These are phyloP conservation scores for Dicyrtomina minuta DNA, from an alignment of 2,888 invertebrate species.

Conservation along the genomic window DNA sequence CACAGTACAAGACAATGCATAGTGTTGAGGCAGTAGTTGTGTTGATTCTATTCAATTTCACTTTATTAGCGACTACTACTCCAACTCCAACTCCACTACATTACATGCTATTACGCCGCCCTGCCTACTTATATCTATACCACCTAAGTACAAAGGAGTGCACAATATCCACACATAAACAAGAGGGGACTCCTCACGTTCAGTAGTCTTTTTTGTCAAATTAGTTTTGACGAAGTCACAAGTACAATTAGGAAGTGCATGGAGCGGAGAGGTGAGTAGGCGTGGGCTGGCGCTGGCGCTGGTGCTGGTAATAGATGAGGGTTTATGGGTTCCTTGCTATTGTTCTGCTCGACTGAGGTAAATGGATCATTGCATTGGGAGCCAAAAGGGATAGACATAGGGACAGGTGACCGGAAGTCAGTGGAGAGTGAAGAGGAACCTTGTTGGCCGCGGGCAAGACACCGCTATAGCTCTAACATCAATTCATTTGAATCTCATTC, in stretches of 20 bases:
- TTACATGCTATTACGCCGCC: too few species aligned
- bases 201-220: background rate
- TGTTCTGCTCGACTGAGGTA: constrained; percentile 23
- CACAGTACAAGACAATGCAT: too few species aligned
- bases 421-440: constrained; percentile 26
- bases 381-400: background rate
- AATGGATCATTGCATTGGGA: constrained; percentile 27
- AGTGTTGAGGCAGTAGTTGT: too few species aligned
- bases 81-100: too few species aligned
- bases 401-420: constrained; percentile 27
- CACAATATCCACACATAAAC: too few species aligned
- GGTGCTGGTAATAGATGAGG: too few species aligned
- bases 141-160: too few species aligned
- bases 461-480: too few species aligned
- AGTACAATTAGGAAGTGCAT: constrained; percentile 7
- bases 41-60: too few species aligned
- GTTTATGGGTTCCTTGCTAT: constrained; percentile 22
- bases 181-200: background rate
- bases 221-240: constrained; percentile 9
- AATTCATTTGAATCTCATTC: constrained; percentile 21
- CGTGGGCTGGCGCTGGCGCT: too few species aligned
- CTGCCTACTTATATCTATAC: too few species aligned
- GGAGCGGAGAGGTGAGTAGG: constrained; percentile 1
- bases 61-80: too few species aligned
- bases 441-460: constrained; percentile 23